phyloP scores from a whole-genome alignment of 92 coral and sea anemone species.

The Phenganax marumi region DNA sequence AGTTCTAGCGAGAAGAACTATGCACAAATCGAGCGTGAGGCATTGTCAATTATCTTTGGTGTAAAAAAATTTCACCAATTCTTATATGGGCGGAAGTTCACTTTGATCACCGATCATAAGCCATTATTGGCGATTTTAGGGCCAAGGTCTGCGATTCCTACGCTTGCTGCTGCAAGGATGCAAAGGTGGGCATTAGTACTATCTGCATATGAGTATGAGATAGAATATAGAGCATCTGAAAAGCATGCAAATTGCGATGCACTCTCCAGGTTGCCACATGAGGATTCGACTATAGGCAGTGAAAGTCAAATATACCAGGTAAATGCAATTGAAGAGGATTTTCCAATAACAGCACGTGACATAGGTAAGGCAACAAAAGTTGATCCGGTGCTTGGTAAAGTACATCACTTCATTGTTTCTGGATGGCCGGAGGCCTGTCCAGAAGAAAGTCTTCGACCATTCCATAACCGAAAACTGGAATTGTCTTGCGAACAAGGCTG shows the following conservation, averaged over 20 bases:
- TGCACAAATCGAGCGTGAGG: conserved; percentile 39
- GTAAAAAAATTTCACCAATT: conserved; percentile 41
- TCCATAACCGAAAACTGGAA: background rate
- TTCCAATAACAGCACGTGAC: conserved; percentile 33
- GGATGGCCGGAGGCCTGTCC: background rate
- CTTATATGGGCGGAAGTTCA: too few species aligned
- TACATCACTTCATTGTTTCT: background rate
- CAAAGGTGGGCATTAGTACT: background rate
- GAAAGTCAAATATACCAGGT: conserved; percentile 31
- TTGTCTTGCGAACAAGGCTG: background rate
- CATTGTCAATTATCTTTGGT: too few species aligned
- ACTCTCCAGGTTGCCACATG: conserved; percentile 43
- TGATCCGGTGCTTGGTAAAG: conserved; percentile 26
- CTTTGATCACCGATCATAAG: conserved; percentile 29
- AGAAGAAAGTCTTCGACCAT: background rate
- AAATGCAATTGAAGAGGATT: conserved; percentile 22
- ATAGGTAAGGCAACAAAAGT: conserved; percentile 24
- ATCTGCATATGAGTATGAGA: conserved; percentile 14
- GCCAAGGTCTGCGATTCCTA: background rate
- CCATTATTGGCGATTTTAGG: background rate
- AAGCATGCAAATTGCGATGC: conserved; percentile 46
- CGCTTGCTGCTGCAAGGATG: background rate
- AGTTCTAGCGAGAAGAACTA: conserved; percentile 32
- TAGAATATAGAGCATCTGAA: background rate
- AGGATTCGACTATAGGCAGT: conserved; percentile 9